These are phyloP conservation scores for Ellobius talpinus DNA, from an alignment of 2,113 vertebrate species.

Conservation along the genomic window DNA sequence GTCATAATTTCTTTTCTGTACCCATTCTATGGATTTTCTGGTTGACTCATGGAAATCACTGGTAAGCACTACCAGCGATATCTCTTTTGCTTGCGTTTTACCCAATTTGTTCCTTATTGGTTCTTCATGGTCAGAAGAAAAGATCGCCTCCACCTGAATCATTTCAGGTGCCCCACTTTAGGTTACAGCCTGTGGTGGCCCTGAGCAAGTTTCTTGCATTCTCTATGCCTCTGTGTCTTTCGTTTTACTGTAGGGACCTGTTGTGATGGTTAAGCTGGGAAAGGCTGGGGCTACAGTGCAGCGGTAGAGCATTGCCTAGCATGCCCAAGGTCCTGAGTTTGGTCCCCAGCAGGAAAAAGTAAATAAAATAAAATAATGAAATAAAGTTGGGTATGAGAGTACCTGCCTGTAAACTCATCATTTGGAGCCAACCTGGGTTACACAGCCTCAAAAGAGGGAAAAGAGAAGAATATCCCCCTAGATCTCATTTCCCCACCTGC, in stretches of 20 bases:
- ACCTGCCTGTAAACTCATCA: not conserved
- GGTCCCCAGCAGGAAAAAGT: not conserved
- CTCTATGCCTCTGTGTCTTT: conserved; percentile 2
- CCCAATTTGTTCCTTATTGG: not conserved
- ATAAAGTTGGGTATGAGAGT: not conserved
- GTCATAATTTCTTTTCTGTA: not conserved
- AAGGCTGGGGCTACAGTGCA: too few species aligned
- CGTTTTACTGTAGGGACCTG: not conserved
- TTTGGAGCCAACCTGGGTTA: not conserved
- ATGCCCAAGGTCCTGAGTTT: not conserved
- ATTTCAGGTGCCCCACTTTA: not conserved
- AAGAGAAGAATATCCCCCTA: too few species aligned
- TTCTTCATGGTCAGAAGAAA: not conserved
- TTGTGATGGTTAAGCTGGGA: not conserved
- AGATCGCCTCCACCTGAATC: conserved; percentile 4
- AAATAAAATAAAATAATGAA: not conserved
- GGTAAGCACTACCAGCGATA: not conserved
- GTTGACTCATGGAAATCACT: not conserved
- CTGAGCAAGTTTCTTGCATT: not conserved
- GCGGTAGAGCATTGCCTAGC: not conserved
- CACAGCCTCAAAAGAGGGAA: not conserved
- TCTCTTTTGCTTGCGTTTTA: not conserved
- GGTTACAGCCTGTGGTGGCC: not conserved
- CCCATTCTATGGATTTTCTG: not conserved
- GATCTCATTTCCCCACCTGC: not conserved